A percentile compares a stretch with the other conserved stretches of the same genome.
Conservation (phyloP, 2,797 vertebrate species). For the Acipenser oxyrinchus region DNA sequence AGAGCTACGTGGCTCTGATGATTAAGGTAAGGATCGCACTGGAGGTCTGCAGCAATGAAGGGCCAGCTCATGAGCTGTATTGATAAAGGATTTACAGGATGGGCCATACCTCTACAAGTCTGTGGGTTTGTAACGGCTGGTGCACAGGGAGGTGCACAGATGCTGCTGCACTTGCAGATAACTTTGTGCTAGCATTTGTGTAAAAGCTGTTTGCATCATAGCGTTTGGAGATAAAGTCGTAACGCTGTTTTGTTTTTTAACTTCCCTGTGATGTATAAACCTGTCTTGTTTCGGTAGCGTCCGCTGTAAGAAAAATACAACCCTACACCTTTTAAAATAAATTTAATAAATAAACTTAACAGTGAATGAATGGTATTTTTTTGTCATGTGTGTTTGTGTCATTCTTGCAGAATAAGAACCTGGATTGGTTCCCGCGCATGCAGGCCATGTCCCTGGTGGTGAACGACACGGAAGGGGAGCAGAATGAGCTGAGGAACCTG, state of each 20-base stretch:
- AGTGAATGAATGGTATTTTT: background rate
- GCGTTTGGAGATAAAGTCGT: too few relatives aligned
- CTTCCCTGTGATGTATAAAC: background rate
- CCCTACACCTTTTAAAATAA: background rate
- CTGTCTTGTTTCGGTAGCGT: background rate
- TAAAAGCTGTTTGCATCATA: too few relatives aligned
- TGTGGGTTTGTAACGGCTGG: too few relatives aligned
- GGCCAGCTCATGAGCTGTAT: too few relatives aligned
- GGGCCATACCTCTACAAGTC: too few relatives aligned
- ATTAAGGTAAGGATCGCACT: slow-evolving; percentile 67
- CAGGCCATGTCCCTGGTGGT: slow-evolving; percentile 96
- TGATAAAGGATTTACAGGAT: too few relatives aligned
- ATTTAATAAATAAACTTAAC: too few relatives aligned
- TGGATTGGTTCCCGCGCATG: slow-evolving; percentile 87
- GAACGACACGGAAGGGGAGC: slow-evolving; percentile 86
- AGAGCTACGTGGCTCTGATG: slow-evolving; percentile 94
- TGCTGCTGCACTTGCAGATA: background rate
- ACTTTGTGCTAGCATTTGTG: background rate
- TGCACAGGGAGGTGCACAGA: background rate
- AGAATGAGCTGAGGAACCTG: slow-evolving; percentile 90
- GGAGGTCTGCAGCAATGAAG: background rate
- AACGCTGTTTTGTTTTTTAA: background rate
- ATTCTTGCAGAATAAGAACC: slow-evolving; percentile 62
- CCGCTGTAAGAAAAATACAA: background rate
- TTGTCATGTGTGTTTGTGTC: background rate